Evolutionary conservation across 2,797 vertebrate genomes (phyloP).

Genomic region (Pseudomugil tenellus): DNA sequence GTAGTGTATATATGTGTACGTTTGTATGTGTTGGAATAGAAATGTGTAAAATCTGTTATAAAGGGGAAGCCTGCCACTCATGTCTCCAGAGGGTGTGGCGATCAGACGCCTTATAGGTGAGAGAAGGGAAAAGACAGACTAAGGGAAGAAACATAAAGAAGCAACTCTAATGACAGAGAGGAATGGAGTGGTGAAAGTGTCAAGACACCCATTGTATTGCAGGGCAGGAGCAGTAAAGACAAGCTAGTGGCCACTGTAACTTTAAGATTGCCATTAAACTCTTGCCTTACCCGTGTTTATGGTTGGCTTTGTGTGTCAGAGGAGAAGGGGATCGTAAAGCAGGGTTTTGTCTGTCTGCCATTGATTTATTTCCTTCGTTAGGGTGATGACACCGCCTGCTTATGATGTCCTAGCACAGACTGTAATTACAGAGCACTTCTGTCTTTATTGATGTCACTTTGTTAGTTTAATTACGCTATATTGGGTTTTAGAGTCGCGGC

Average conservation of each 20-base stretch:
- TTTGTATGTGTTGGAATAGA: slow-evolving; percentile 46
- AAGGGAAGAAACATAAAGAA: slow-evolving; percentile 56
- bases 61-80: slow-evolving; percentile 79
- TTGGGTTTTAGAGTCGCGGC: slow-evolving; percentile 78
- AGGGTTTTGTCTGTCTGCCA: slow-evolving; percentile 80
- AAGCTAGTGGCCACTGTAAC: slow-evolving; percentile 79
- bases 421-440: slow-evolving; percentile 83
- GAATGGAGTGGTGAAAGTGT: slow-evolving; percentile 71
- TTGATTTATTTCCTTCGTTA: slow-evolving; percentile 86
- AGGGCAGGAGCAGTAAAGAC: slow-evolving; percentile 79
- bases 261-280: slow-evolving; percentile 86
- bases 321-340: slow-evolving; percentile 78
- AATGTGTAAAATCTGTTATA: slow-evolving; percentile 80
- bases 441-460: slow-evolving; percentile 84
- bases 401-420: slow-evolving; percentile 82
- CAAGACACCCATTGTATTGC: slow-evolving; percentile 74
- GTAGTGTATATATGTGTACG: slow-evolving; percentile 14
- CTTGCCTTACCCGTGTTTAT: slow-evolving; percentile 79
- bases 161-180: slow-evolving; percentile 71
- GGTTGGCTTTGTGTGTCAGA: slow-evolving; percentile 79
- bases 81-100: slow-evolving; percentile 76
- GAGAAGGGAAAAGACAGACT: slow-evolving; percentile 45
- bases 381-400: slow-evolving; percentile 79
- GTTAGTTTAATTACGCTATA: slow-evolving; percentile 86
- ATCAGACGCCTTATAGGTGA: slow-evolving; percentile 63